A percentile compares a stretch with the other conserved stretches of the same genome.
phyloP scores from a whole-genome alignment of 2,797 vertebrate genomes.

The Anabacerthia variegaticeps region DNA sequence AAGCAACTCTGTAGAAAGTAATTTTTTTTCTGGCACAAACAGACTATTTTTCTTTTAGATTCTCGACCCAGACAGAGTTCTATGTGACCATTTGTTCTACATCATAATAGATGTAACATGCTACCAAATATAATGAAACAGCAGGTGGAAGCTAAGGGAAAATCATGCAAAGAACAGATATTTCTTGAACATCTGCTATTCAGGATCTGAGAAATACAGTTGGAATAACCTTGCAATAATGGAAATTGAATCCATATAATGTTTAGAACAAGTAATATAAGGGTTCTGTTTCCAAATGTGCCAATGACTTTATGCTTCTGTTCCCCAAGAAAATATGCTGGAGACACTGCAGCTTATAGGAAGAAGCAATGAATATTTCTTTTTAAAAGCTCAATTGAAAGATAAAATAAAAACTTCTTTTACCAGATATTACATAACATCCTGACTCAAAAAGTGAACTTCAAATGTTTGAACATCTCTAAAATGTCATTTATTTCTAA shows the following conservation, averaged over 20 bases:
- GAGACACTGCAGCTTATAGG: neutral
- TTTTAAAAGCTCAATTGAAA: neutral
- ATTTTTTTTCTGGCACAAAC: neutral
- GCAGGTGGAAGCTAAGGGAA: neutral
- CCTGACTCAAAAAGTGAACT: neutral
- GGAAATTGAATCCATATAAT: neutral
- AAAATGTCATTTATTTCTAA: neutral
- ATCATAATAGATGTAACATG: neutral
- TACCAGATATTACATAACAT: neutral
- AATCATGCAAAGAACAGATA: neutral
- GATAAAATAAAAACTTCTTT: neutral
- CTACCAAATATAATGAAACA: neutral
- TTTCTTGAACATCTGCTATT: neutral
- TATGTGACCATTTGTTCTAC: neutral
- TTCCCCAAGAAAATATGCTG: neutral
- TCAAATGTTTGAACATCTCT: neutral
- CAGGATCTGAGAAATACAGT: neutral
- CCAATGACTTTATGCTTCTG: neutral
- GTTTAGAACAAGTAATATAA: neutral
- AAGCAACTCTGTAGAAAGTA: neutral
- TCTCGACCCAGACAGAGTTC: neutral
- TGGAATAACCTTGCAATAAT: neutral
- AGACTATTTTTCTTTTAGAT: neutral
- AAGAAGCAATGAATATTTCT: neutral
- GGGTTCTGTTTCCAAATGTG: neutral